Percentiles rank a stretch among this genome's conserved stretches.
Conservation (phyloP, 2,888 invertebrate genomes). For the Tridacna crocea region DNA sequence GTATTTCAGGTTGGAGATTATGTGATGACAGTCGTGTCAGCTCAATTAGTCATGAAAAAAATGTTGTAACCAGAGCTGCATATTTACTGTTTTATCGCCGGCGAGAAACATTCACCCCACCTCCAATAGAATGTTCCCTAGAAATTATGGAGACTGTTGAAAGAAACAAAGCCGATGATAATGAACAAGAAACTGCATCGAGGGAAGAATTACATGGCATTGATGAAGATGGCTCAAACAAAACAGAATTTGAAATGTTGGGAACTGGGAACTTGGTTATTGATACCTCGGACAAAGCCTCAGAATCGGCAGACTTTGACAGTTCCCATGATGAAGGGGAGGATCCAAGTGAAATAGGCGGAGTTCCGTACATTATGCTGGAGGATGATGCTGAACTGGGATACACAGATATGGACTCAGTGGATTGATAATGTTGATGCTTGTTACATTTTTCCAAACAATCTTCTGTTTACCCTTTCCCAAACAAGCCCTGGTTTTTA, state of each 20-base stretch:
- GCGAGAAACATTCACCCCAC: conserved; percentile 62
- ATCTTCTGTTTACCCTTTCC: neutral
- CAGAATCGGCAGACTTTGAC: conserved; percentile 40
- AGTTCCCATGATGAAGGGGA: conserved; percentile 30
- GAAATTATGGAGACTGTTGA: conserved; percentile 12
- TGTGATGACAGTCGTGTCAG: conserved; percentile 81
- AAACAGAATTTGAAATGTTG: conserved; percentile 21
- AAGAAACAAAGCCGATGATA: neutral
- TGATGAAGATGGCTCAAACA: conserved; percentile 34
- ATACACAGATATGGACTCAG: conserved; percentile 80
- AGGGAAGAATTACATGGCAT: conserved; percentile 11
- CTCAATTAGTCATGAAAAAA: conserved; percentile 71
- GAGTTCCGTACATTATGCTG: conserved; percentile 23
- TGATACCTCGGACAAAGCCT: conserved; percentile 29
- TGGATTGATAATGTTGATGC: conserved; percentile 62
- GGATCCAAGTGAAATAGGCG: conserved; percentile 27
- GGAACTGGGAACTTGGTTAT: conserved; percentile 50
- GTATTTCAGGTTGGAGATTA: conserved; percentile 73
- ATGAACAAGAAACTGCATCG: conserved; percentile 11
- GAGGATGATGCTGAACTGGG: conserved; percentile 54
- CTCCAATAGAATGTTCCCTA: conserved; percentile 14
- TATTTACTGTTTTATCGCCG: conserved; percentile 85
- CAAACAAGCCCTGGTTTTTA: neutral
- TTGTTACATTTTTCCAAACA: neutral
- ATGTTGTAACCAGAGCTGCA: conserved; percentile 83